These are phyloP conservation scores for Trachymyrmex cornetzi DNA, from an alignment of 1,140 invertebrate genomes.

Conservation along the genomic window DNA sequence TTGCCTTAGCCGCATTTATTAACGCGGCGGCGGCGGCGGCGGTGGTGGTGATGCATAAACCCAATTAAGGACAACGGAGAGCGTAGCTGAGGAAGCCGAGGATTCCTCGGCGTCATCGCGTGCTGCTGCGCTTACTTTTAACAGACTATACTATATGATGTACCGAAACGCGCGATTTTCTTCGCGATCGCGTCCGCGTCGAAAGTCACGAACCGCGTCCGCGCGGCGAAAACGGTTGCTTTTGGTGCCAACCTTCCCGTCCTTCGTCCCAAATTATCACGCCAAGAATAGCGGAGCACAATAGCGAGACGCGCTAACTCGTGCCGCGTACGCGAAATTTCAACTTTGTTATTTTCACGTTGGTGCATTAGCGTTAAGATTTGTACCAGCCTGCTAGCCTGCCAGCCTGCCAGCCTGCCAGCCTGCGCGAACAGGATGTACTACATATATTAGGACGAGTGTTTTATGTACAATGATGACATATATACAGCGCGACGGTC, in stretches of 20 bases:
- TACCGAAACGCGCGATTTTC: slow-evolving; percentile 42
- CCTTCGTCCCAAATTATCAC: slow-evolving; percentile 55
- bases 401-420: not conserved
- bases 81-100: slow-evolving; percentile 65
- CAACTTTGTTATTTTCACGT: slow-evolving; percentile 58
- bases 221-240: slow-evolving; percentile 31
- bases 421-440: not conserved
- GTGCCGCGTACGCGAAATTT: slow-evolving; percentile 32
- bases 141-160: not conserved
- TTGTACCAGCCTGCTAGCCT: not conserved
- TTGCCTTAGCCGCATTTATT: slow-evolving; percentile 79
- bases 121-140: slow-evolving; percentile 15
- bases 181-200: slow-evolving; percentile 28
- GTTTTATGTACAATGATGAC: slow-evolving; percentile 23
- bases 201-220: slow-evolving; percentile 51
- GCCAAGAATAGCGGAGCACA: slow-evolving; percentile 51
- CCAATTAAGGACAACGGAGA: slow-evolving; percentile 76
- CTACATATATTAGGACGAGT: slow-evolving; percentile 30
- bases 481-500: not conserved
- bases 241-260: slow-evolving; percentile 60
- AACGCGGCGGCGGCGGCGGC: slow-evolving; percentile 66
- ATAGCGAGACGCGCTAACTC: slow-evolving; percentile 44
- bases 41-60: slow-evolving; percentile 68
- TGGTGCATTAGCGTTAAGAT: slow-evolving; percentile 23
- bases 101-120: slow-evolving; percentile 69